Conservation (phyloP, 2,888 invertebrate genomes). For the Listrodromus nycthemerus region DNA sequence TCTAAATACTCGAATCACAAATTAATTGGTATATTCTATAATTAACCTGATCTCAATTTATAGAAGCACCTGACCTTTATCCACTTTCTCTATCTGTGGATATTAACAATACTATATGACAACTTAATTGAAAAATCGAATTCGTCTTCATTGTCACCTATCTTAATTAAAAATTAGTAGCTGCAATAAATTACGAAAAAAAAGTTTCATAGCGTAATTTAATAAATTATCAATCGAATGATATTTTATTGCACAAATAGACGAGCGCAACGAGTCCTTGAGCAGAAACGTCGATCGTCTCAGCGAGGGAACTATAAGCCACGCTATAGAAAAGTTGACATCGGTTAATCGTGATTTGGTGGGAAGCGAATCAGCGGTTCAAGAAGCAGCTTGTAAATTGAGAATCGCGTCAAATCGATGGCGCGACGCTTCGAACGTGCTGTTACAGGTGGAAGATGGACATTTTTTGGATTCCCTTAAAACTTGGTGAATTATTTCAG, state of each 20-base stretch:
- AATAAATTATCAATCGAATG: constrained; percentile 15
- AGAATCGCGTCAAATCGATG: constrained; percentile 77
- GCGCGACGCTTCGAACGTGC: constrained; percentile 75
- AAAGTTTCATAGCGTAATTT: neutral
- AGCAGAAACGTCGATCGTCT: constrained; percentile 79
- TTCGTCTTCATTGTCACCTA: neutral
- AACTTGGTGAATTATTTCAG: constrained; percentile 70
- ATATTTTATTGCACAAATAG: constrained; percentile 68
- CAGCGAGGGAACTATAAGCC: constrained; percentile 75
- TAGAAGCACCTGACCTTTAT: constrained; percentile 8
- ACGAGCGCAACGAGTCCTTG: constrained; percentile 82
- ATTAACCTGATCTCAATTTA: constrained; percentile 14
- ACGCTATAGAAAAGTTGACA: constrained; percentile 78
- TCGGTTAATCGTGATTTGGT: constrained; percentile 80
- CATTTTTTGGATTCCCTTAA: constrained; percentile 80
- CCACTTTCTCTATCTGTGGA: neutral
- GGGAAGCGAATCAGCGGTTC: constrained; percentile 81
- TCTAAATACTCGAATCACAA: constrained; percentile 1
- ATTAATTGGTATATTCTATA: constrained; percentile 9
- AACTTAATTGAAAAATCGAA: constrained; percentile 22
- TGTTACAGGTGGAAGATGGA: constrained; percentile 78
- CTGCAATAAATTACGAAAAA: constrained; percentile 21
- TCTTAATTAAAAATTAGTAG: constrained; percentile 13
- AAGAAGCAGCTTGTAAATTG: constrained; percentile 81
- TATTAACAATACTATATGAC: constrained; percentile 8